Evolutionary conservation across 1,140 invertebrate species (phyloP).

Genomic region (Metaphire vulgaris): DNA sequence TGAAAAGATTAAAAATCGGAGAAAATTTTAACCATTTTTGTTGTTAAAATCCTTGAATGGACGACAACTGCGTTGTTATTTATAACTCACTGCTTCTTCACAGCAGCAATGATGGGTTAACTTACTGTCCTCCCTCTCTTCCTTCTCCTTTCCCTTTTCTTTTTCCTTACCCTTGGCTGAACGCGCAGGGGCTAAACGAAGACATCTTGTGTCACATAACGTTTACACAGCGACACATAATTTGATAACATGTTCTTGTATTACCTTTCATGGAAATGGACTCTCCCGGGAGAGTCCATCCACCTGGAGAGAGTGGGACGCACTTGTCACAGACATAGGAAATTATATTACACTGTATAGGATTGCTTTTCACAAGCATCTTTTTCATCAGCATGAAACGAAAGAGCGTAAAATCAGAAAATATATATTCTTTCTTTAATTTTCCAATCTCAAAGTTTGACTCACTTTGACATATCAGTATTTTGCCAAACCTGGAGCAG

Average conservation of each 20-base stretch:
- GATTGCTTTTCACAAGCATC: not conserved
- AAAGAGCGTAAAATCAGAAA: not conserved
- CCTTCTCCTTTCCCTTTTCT: slow-evolving; percentile 20
- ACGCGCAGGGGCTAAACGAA: slow-evolving; percentile 1
- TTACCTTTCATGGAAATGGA: not conserved
- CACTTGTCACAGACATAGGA: not conserved
- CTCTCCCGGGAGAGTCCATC: not conserved
- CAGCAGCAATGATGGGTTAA: not conserved
- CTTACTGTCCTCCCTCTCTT: slow-evolving; percentile 22
- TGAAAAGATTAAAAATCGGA: too few relatives aligned
- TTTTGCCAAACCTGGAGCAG: too few relatives aligned
- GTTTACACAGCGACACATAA: not conserved
- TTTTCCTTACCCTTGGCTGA: slow-evolving; percentile 17
- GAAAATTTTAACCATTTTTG: too few relatives aligned
- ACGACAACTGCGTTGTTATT: not conserved
- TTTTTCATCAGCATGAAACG: not conserved
- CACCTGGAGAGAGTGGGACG: not conserved
- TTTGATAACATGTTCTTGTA: too few relatives aligned
- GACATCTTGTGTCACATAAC: not conserved
- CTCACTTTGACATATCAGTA: too few relatives aligned
- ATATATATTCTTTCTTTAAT: too few relatives aligned
- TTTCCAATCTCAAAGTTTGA: too few relatives aligned
- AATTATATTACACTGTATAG: not conserved
- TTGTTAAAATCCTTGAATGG: too few relatives aligned
- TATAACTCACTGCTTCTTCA: not conserved